Conservation (phyloP, 2,113 vertebrate species). For the Hemiscyllium ocellatum region DNA sequence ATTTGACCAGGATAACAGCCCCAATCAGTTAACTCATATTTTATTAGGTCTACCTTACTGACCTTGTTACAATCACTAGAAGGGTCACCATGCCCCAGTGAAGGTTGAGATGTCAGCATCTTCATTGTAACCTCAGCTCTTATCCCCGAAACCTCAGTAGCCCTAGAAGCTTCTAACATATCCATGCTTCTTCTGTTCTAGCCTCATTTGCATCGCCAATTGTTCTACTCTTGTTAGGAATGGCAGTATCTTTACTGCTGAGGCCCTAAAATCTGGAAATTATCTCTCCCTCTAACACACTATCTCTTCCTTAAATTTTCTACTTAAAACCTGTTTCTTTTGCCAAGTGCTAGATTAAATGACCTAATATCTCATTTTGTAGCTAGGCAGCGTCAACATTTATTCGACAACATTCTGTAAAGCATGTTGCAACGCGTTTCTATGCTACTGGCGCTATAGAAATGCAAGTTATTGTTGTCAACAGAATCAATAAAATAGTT, state of each 20-base stretch:
- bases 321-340: no score
- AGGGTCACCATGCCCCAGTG: no score
- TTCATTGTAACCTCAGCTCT: no score
- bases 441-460: background rate
- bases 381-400: background rate
- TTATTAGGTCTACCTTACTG: no score
- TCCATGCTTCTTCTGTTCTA: background rate
- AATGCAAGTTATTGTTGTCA: background rate
- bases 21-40: no score
- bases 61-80: no score
- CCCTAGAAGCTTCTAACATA: background rate
- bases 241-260: background rate
- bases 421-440: background rate
- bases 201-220: background rate
- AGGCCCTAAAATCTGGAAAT: background rate
- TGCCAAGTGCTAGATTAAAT: background rate
- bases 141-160: background rate
- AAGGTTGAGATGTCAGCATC: no score
- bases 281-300: background rate
- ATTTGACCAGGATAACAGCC: no score
- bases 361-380: background rate
- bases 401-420: no score
- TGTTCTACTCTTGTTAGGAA: background rate
- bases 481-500: slow-evolving; percentile 29
- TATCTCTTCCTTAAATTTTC: no score